Evolutionary conservation across 2,888 invertebrate genomes (phyloP).

Genomic region (Tinea trinotella): DNA sequence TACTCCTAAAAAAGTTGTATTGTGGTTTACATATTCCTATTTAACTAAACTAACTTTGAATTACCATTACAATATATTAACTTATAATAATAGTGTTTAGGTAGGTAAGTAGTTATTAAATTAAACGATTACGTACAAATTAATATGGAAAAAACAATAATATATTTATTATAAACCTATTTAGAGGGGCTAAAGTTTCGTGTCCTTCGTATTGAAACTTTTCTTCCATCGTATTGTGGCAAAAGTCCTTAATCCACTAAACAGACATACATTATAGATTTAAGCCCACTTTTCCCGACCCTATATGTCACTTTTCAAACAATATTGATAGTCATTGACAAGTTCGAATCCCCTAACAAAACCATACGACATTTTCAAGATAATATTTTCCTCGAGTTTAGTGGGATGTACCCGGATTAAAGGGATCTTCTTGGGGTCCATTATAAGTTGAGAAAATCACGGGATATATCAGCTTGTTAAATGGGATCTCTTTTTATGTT

Average conservation of each 20-base stretch:
- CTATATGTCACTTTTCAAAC: constrained; percentile 59
- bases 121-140: no score
- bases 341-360: constrained; percentile 39
- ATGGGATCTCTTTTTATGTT: not conserved
- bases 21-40: no score
- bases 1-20: no score
- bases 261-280: constrained; percentile 64
- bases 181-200: no score
- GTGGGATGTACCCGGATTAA: not conserved
- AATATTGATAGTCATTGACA: constrained; percentile 69
- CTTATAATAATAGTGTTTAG: no score
- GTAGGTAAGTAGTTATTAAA: no score
- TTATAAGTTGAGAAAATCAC: constrained; percentile 1
- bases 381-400: constrained; percentile 10
- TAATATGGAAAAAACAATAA: no score
- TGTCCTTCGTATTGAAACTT: not conserved
- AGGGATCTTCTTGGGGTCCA: not conserved
- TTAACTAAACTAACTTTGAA: no score
- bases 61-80: no score
- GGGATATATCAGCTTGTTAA: not conserved
- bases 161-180: no score
- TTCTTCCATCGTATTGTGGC: not conserved
- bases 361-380: constrained; percentile 26
- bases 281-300: constrained; percentile 57
- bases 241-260: constrained; percentile 39